Evolutionary conservation across 1,140 invertebrate species (phyloP).

Genomic region (Pogonomyrmex californicus): DNA sequence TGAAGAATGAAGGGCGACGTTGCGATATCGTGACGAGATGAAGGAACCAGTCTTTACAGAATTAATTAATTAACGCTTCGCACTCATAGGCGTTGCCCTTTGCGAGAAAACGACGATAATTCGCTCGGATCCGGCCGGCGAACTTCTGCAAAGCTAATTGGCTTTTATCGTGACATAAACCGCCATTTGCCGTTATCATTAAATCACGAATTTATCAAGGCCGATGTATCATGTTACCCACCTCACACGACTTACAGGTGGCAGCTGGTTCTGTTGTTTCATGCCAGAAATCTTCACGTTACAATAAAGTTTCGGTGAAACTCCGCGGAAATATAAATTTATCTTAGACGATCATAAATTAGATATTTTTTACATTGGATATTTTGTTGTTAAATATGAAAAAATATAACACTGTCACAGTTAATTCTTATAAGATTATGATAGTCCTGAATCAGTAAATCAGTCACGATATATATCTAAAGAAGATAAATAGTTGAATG

Average conservation of each 20-base stretch:
- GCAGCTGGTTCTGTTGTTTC: slow-evolving; percentile 14
- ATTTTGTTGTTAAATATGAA: neutral
- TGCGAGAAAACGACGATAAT: neutral
- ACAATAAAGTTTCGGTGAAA: slow-evolving; percentile 9
- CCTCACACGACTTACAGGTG: slow-evolving; percentile 13
- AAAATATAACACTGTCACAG: neutral
- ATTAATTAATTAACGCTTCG: slow-evolving; percentile 58
- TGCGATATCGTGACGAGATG: neutral
- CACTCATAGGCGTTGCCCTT: slow-evolving; percentile 3
- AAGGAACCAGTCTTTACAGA: slow-evolving; percentile 7
- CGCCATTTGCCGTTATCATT: slow-evolving; percentile 41
- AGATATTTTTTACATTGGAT: neutral
- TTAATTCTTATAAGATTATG: slow-evolving; percentile 21
- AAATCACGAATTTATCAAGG: slow-evolving; percentile 57
- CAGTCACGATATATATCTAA: neutral
- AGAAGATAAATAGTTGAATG: neutral
- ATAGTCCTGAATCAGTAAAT: neutral
- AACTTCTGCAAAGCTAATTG: slow-evolving; percentile 44
- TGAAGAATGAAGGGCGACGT: neutral
- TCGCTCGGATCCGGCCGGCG: neutral
- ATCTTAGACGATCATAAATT: slow-evolving; percentile 25
- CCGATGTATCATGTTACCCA: slow-evolving; percentile 33
- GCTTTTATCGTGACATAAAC: slow-evolving; percentile 57
- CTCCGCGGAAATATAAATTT: neutral
- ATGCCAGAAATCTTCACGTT: slow-evolving; percentile 16